phyloP scores from a whole-genome alignment of 2,888 invertebrate species.

The Schizaphis graminum region DNA sequence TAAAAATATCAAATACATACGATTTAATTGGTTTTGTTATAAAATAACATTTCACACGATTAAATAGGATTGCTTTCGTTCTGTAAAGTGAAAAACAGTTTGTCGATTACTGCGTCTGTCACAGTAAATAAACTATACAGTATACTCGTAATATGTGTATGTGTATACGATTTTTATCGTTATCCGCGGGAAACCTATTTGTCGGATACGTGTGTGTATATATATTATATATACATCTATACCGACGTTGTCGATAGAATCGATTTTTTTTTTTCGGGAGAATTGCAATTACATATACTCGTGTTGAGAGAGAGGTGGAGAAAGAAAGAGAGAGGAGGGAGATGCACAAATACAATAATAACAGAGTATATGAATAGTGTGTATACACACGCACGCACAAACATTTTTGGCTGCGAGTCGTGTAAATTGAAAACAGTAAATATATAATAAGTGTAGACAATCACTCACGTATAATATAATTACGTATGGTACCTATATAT shows the following conservation, averaged over 20 bases:
- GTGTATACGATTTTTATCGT: constrained; percentile 40
- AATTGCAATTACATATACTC: constrained; percentile 49
- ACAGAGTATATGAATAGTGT: not conserved
- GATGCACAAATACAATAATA: constrained; percentile 19
- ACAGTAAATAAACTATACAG: not conserved
- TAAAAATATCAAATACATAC: constrained; percentile 7
- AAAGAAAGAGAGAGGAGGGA: not conserved
- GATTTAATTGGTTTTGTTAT: constrained; percentile 53
- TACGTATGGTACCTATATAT: constrained; percentile 1
- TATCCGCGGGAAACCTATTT: constrained; percentile 59
- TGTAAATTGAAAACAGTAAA: constrained; percentile 43
- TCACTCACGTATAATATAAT: constrained; percentile 34
- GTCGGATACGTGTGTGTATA: constrained; percentile 27
- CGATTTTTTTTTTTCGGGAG: constrained; percentile 41
- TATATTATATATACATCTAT: not conserved
- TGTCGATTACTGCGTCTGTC: constrained; percentile 43
- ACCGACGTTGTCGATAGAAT: constrained; percentile 10
- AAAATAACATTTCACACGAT: constrained; percentile 56
- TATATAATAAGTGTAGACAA: constrained; percentile 29
- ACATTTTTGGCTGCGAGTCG: constrained; percentile 10
- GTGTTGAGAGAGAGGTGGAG: not conserved
- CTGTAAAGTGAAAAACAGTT: constrained; percentile 33
- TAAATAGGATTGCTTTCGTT: constrained; percentile 51
- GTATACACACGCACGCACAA: not conserved
- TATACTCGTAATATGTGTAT: not conserved